Base-by-base conservation (phyloP, 2,888 invertebrate species). In the Parapristionchus giblindavisi region DNA sequence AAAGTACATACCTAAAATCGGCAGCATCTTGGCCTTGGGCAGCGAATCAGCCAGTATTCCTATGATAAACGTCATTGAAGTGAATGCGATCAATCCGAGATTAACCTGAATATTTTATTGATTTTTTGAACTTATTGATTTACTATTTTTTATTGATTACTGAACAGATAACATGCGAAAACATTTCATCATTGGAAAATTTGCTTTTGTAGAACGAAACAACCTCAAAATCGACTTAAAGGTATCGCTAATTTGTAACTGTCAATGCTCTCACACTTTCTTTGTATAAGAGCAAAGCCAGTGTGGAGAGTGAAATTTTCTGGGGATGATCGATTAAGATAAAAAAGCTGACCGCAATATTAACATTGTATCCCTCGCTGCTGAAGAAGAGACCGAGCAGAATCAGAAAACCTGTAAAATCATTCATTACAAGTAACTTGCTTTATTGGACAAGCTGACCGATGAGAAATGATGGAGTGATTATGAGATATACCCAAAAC, bases 61-160 rank as follows among this genome's bases (percentile, higher is more conserved):
- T 14, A 63, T 63, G 63, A 63, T 63, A n/a, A 63, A 63, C 1
- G 63, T 63, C 32, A 63, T 32, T 11, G 63, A 63, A 8, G 63
- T 40, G 40, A 63, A 63, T 1, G 63, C 38, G 63, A 63, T 63
- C 5, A 63, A 40, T 3, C 63, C 63, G 24, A 63, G 40, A 17
- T 63, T 34, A 2, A 63, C 63, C 63, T 63, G 40, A 40, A 63
- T 14, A n/a, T n/a, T n/a, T n/a, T n/a, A n/a, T n/a, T n/a, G n/a
- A n/a, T n/a, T n/a, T n/a, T n/a, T n/a, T n/a, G n/a, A n/a, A n/a
- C n/a, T n/a, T n/a, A n/a, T n/a, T n/a, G n/a, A n/a, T n/a, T n/a
- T n/a, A n/a, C n/a, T n/a, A n/a, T n/a, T n/a, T n/a, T n/a, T n/a
- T n/a, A n/a, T n/a, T n/a, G n/a, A n/a, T n/a, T n/a, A n/a, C n/a